A percentile compares a stretch with the other conserved stretches of the same genome.
Evolutionary conservation across 2,888 invertebrate genomes (phyloP).

Genomic region (Erannis defoliaria): DNA sequence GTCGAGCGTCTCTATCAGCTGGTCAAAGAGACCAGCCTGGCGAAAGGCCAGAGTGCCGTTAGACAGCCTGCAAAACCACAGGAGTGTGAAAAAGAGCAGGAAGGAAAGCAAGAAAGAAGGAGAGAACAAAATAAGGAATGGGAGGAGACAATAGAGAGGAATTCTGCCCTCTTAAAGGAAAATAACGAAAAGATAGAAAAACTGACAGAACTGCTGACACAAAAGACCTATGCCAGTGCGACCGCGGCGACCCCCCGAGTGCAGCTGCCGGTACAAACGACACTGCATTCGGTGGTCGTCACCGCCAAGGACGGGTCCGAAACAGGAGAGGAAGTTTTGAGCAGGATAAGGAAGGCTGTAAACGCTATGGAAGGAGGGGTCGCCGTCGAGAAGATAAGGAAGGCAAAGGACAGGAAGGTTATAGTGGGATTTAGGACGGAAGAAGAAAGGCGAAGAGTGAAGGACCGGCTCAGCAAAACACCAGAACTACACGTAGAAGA

Average conservation of each 20-base stretch:
- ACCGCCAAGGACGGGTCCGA: background rate
- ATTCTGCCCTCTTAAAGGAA: too few relatives aligned
- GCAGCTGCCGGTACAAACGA: background rate
- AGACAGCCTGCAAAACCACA: too few relatives aligned
- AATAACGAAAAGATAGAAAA: too few relatives aligned
- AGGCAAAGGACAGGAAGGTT: slow-evolving; percentile 23
- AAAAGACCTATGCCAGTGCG: too few relatives aligned
- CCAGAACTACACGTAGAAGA: slow-evolving; percentile 4
- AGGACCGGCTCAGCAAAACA: background rate
- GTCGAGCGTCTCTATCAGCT: background rate
- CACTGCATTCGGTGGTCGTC: slow-evolving; percentile 21
- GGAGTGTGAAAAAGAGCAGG: too few relatives aligned
- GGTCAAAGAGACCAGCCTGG: too few relatives aligned
- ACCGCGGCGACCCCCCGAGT: background rate
- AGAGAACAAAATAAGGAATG: too few relatives aligned
- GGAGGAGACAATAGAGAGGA: too few relatives aligned
- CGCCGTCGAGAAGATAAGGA: slow-evolving; percentile 9
- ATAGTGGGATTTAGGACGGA: slow-evolving; percentile 14
- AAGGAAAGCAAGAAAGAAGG: too few relatives aligned
- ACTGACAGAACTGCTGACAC: too few relatives aligned
- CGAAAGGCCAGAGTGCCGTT: too few relatives aligned
- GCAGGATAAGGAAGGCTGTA: slow-evolving; percentile 13
- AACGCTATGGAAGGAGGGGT: slow-evolving; percentile 25
- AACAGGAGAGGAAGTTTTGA: slow-evolving; percentile 17
- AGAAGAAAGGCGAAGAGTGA: slow-evolving; percentile 8